A percentile compares a stretch with the other conserved stretches of the same genome.
These are phyloP conservation scores for Leucosticte australis DNA, from an alignment of 2,113 vertebrate species.

Conservation along the genomic window DNA sequence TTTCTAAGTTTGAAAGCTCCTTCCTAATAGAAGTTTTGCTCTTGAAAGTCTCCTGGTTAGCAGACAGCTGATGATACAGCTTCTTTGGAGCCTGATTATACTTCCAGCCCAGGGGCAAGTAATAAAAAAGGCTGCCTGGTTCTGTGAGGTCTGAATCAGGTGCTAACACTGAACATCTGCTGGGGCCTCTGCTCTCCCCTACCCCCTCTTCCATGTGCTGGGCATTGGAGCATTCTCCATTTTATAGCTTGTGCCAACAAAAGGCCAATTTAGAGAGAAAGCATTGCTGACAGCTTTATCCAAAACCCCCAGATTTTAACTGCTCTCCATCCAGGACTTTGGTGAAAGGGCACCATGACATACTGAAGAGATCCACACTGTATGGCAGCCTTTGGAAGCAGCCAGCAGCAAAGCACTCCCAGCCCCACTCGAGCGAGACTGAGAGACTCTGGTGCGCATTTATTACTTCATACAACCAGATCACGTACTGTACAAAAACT, in stretches of 20 bases:
- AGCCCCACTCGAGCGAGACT: not conserved
- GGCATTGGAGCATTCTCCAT: not conserved
- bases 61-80: not conserved
- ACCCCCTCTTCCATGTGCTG: not conserved
- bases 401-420: not conserved
- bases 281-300: not conserved
- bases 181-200: not conserved
- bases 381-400: not conserved
- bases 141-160: slow-evolving; percentile 55
- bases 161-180: slow-evolving; percentile 59
- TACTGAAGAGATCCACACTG: not conserved
- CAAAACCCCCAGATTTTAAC: not conserved
- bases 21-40: slow-evolving; percentile 15
- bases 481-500: not conserved
- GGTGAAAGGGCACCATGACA: not conserved
- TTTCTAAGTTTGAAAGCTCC: slow-evolving; percentile 25
- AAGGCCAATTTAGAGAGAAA: slow-evolving; percentile 3
- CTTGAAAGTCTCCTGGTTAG: slow-evolving; percentile 23
- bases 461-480: slow-evolving; percentile 47
- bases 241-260: not conserved
- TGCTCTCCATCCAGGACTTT: not conserved
- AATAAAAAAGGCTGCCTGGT: not conserved
- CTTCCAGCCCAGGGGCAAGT: slow-evolving; percentile 3
- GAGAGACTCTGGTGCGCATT: not conserved
- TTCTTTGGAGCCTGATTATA: slow-evolving; percentile 30